phyloP scores from a whole-genome alignment of 2,113 vertebrate species.

The Caracal caracal region DNA sequence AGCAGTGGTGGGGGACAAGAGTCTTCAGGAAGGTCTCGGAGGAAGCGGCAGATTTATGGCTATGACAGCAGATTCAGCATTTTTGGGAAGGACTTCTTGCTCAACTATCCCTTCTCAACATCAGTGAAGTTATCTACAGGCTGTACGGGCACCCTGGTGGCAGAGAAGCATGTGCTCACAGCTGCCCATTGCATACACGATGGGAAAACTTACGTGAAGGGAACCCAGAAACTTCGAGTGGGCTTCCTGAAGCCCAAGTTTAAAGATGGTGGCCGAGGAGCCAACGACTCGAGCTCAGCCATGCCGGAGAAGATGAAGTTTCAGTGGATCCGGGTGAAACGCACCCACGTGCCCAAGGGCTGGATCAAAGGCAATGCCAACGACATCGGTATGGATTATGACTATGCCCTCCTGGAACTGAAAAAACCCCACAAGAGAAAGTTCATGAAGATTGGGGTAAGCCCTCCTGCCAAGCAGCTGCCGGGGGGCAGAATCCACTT shows the following conservation, averaged over 20 bases:
- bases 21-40: conserved; percentile 82
- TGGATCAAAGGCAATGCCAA: conserved; percentile 98
- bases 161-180: conserved; percentile 95
- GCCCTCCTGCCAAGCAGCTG: conserved; percentile 90
- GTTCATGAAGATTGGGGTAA: conserved; percentile 97
- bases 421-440: conserved; percentile 96
- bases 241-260: conserved; percentile 94
- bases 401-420: conserved; percentile 96
- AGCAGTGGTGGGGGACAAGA: conserved; percentile 26
- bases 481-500: conserved; percentile 96
- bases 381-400: conserved; percentile 99
- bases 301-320: conserved; percentile 92
- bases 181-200: conserved; percentile 98
- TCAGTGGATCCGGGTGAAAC: conserved; percentile 98
- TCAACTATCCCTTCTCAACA: conserved; percentile 95
- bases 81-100: conserved; percentile 93
- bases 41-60: conserved; percentile 96
- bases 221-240: conserved; percentile 95
- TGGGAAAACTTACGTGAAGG: conserved; percentile 97
- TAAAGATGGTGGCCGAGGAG: conserved; percentile 85
- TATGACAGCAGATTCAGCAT: conserved; percentile 96
- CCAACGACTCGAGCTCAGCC: conserved; percentile 79
- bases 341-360: conserved; percentile 98
- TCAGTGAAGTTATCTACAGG: conserved; percentile 97
- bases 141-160: conserved; percentile 95